phyloP scores from a whole-genome alignment of 2,797 vertebrate species.

The Leptodactylus fallax region DNA sequence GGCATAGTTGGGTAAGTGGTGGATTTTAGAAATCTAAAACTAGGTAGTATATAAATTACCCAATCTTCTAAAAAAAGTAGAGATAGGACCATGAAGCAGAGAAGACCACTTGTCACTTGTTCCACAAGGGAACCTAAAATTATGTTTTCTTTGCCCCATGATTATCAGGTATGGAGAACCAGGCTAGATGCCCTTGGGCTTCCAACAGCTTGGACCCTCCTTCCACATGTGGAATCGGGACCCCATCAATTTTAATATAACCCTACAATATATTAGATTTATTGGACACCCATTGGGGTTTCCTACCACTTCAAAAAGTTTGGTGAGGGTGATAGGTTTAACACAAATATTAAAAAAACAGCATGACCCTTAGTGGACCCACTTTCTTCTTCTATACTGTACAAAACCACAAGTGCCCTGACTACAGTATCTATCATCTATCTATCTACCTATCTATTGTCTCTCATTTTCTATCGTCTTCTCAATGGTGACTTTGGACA shows the following conservation, averaged over 20 bases:
- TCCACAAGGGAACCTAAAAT: too few relatives aligned
- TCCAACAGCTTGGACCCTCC: neutral
- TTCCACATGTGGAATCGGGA: neutral
- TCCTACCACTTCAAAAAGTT: too few relatives aligned
- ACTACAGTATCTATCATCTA: neutral
- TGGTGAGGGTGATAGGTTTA: too few relatives aligned
- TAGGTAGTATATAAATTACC: neutral
- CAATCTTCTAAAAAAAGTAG: neutral
- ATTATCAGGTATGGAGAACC: neutral
- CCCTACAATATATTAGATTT: neutral
- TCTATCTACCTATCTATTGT: too few relatives aligned
- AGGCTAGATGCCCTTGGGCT: neutral
- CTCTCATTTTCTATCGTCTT: too few relatives aligned
- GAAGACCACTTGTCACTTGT: neutral
- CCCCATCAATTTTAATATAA: neutral
- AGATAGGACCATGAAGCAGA: neutral
- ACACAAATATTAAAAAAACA: too few relatives aligned
- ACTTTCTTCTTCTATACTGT: constrained; percentile 1
- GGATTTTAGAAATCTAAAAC: neutral
- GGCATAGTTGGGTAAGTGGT: neutral
- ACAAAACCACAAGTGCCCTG: constrained; percentile 51
- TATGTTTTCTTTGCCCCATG: too few relatives aligned
- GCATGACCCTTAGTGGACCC: too few relatives aligned
- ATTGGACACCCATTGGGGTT: too few relatives aligned
- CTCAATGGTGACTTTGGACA: neutral